These are phyloP conservation scores for Smittia sp. DNA, from an alignment of 2,888 invertebrate genomes.

Conservation along the genomic window DNA sequence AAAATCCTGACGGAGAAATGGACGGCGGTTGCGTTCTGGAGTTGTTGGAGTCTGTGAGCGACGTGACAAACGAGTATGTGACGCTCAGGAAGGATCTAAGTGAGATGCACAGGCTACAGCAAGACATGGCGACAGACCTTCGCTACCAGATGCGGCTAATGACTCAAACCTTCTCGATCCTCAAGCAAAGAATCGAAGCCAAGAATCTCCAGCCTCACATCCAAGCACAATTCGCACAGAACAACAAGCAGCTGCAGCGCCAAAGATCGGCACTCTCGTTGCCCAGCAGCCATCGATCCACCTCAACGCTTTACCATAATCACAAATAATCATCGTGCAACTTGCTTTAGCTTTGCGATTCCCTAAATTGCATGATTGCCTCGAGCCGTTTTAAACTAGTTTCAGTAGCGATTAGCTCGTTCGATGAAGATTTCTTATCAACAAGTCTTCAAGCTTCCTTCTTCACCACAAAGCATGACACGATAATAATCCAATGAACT, in stretches of 20 bases:
- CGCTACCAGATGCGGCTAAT: slow-evolving; percentile 64
- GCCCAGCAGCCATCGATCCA: slow-evolving; percentile 6
- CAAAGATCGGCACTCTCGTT: slow-evolving; percentile 33
- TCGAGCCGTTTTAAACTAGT: no score
- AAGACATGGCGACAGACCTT: slow-evolving; percentile 72
- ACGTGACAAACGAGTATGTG: slow-evolving; percentile 76
- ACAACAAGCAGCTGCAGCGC: neutral
- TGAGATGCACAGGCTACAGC: slow-evolving; percentile 76
- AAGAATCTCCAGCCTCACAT: slow-evolving; percentile 37
- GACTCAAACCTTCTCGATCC: slow-evolving; percentile 69
- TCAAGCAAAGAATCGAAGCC: slow-evolving; percentile 65
- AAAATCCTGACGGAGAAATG: slow-evolving; percentile 47
- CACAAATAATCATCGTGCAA: slow-evolving; percentile 34
- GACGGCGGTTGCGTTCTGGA: slow-evolving; percentile 68
- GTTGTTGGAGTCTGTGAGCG: slow-evolving; percentile 71
- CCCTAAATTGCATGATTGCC: no score
- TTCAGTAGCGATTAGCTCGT: no score
- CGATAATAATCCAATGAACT: no score
- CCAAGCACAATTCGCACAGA: slow-evolving; percentile 24
- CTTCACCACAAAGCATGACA: no score
- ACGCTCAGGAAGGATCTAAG: slow-evolving; percentile 73
- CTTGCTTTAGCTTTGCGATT: no score
- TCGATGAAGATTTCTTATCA: no score
- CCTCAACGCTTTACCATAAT: slow-evolving; percentile 27
- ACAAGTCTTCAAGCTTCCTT: no score